A percentile compares a stretch with the other conserved stretches of the same genome.
phyloP scores from a whole-genome alignment of 2,888 invertebrate species.

The Euspilapteryx auroguttella region DNA sequence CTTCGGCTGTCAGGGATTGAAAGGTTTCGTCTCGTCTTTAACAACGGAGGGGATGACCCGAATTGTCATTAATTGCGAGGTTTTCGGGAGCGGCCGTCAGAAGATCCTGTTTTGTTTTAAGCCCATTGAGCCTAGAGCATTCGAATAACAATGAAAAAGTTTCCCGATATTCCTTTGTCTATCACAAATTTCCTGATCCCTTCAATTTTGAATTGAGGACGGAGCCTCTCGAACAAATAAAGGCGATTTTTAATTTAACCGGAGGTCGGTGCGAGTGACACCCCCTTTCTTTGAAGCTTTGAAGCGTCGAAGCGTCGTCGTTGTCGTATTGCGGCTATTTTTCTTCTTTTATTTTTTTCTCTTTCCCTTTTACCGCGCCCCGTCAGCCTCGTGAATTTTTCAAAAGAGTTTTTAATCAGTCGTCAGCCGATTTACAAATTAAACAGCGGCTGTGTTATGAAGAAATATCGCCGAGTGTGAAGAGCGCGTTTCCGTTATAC shows the following conservation, averaged over 20 bases:
- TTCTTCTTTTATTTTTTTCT: constrained; percentile 12
- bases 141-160: too few species aligned
- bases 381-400: constrained; percentile 36
- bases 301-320: constrained; percentile 1
- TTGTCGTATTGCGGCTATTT: constrained; percentile 5
- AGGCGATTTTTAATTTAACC: constrained; percentile 3
- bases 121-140: too few species aligned
- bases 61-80: too few species aligned
- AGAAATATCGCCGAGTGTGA: constrained; percentile 39
- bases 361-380: constrained; percentile 12
- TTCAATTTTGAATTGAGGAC: too few species aligned
- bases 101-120: too few species aligned
- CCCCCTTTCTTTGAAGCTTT: constrained; percentile 4
- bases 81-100: not conserved
- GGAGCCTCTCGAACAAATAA: not conserved
- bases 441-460: constrained; percentile 55
- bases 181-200: too few species aligned
- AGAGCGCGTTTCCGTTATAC: constrained; percentile 21
- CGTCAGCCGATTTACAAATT: constrained; percentile 60
- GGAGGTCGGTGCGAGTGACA: constrained; percentile 5
- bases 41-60: too few species aligned
- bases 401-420: constrained; percentile 59
- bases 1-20: too few species aligned
- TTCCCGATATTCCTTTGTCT: too few species aligned
- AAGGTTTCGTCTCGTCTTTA: too few species aligned